A percentile compares a stretch with the other conserved stretches of the same genome.
Conservation (phyloP, 2,888 invertebrate species). For the Volucella inanis region DNA sequence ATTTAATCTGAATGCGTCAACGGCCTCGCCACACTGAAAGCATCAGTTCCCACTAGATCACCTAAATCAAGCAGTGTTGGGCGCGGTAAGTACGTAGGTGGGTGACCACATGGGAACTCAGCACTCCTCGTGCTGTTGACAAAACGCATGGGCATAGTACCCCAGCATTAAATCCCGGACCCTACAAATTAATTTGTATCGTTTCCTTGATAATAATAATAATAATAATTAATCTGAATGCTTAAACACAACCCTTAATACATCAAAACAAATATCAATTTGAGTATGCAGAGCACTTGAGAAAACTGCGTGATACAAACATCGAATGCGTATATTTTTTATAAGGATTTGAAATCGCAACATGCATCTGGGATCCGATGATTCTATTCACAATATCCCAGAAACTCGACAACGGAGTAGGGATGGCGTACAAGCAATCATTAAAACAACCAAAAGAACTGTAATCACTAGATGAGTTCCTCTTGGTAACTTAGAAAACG, state of each 20-base stretch:
- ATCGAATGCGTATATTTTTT: conserved; percentile 4
- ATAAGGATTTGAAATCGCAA: neutral
- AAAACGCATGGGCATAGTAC: no score
- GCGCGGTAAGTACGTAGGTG: no score
- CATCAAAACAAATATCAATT: conserved; percentile 8
- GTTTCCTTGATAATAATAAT: no score
- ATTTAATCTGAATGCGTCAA: no score
- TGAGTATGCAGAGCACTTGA: neutral
- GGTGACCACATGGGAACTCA: no score
- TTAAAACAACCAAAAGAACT: conserved; percentile 6
- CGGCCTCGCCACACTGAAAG: no score
- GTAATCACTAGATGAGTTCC: neutral
- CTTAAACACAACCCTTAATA: conserved; percentile 6
- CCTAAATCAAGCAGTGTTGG: no score
- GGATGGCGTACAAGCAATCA: neutral
- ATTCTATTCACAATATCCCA: neutral
- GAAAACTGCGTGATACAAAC: conserved; percentile 1
- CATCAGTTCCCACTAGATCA: no score
- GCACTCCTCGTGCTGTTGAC: no score
- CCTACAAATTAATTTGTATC: no score
- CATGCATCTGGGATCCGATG: conserved; percentile 10
- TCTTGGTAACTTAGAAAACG: neutral
- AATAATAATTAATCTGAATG: no score
- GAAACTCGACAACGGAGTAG: conserved; percentile 8
- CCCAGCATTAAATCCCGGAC: no score